Base-by-base conservation (phyloP, 2,888 invertebrate species). In the Volucella inflata region DNA sequence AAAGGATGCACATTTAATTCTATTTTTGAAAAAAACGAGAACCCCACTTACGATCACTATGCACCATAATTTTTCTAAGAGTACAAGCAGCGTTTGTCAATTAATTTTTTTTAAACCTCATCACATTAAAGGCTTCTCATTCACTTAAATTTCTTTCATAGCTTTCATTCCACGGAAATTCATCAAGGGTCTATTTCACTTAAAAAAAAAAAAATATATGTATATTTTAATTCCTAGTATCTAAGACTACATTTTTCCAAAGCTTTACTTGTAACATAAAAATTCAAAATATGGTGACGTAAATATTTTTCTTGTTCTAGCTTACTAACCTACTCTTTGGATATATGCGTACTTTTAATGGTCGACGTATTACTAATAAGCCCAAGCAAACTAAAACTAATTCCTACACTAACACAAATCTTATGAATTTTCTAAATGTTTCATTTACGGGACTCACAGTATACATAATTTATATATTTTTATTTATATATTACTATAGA, bases 361-460 rank as follows among this genome's bases (percentile, higher is more conserved):
- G 75, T 76, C 85, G 76, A 76, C 38, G 76, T 81, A 76, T 64
- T 72, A 76, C 59, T 76, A 80, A 71, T n/a, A 30, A 30, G 30
- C 30, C 30, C 30, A 81, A 67, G 46, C 38, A 55, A 46, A 79
- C 12, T 64, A 83, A 64, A 79, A 65, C 53, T 46, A 74, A 70
- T 42, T 55, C 62, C 76, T 68, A 62, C 50, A 85, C 64, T 76
- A 81, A 81, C 53, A 81, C 70, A 38, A 84, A 81, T 38, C 68
- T 85, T 72, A 81, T 72, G 14, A 85, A 85, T 67, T 72, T 76
- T 57, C 68, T 85, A 21, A 85, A 85, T 76, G 55, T 72, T 68
- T 77, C 85, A 81, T 75, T 85, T 9, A 67, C 80, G 55, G 85
- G 67, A 81, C 38, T 85, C 60, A 77, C 71, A 71, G 85, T 85